Conservation (phyloP, 2,888 invertebrate species). For the Hypercompe scribonia region DNA sequence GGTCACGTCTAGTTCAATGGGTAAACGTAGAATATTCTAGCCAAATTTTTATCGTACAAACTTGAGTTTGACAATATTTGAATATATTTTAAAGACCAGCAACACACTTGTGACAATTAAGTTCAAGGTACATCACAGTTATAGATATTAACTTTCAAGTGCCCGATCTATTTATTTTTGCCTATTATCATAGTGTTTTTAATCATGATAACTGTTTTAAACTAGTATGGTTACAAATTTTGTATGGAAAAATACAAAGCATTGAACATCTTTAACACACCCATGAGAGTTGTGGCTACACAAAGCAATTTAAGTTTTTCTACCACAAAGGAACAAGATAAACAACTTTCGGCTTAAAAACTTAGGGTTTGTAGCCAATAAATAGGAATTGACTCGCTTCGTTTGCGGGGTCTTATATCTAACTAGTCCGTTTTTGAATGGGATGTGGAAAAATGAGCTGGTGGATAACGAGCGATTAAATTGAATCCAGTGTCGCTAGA, state of each 20-base stretch:
- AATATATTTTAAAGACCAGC: not conserved
- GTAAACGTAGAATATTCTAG: too few species aligned
- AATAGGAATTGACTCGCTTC: slow-evolving; percentile 12
- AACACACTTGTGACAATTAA: too few species aligned
- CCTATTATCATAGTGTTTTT: not conserved
- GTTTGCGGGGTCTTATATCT: not conserved
- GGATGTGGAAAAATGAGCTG: not conserved
- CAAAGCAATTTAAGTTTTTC: slow-evolving; percentile 18
- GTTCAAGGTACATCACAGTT: not conserved
- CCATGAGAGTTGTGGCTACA: slow-evolving; percentile 5
- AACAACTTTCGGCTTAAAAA: not conserved
- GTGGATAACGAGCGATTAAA: not conserved
- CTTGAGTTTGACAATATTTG: too few species aligned
- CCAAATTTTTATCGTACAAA: too few species aligned
- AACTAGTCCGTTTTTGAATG: not conserved
- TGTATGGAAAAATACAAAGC: not conserved
- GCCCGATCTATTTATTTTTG: not conserved
- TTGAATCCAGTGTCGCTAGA: too few species aligned
- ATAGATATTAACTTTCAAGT: not conserved
- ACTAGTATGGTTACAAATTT: not conserved
- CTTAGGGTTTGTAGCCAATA: slow-evolving; percentile 16
- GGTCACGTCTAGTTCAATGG: too few species aligned
- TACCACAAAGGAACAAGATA: slow-evolving; percentile 12
- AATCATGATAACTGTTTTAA: not conserved
- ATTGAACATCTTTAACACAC: not conserved